These are phyloP conservation scores for Chelon labrosus DNA, from an alignment of 2,797 vertebrate species.

Conservation along the genomic window DNA sequence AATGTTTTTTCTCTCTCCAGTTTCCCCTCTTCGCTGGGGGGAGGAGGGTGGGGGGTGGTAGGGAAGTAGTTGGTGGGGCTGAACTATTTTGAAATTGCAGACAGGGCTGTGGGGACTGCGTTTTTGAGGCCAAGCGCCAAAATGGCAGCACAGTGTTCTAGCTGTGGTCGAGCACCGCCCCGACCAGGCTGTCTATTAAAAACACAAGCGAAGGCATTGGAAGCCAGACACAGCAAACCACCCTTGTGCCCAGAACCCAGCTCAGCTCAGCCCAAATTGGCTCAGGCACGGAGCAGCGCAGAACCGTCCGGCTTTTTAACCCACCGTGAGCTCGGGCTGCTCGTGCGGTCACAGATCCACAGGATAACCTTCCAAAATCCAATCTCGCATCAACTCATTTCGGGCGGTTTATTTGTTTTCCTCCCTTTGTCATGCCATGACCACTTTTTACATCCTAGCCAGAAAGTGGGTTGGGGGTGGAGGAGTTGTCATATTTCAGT, in stretches of 20 bases:
- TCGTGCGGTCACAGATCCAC: slow-evolving; percentile 57
- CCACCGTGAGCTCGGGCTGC: slow-evolving; percentile 54
- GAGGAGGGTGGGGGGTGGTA: slow-evolving; percentile 38
- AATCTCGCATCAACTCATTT: slow-evolving; percentile 39
- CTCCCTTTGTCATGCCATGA: slow-evolving; percentile 43
- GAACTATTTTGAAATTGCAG: slow-evolving; percentile 80
- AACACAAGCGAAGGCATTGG: slow-evolving; percentile 78
- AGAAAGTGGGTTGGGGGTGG: slow-evolving; percentile 17
- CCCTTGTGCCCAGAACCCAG: slow-evolving; percentile 68
- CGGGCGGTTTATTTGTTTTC: slow-evolving; percentile 61
- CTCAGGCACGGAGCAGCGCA: slow-evolving; percentile 39
- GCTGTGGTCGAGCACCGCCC: slow-evolving; percentile 86
- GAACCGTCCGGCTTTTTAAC: slow-evolving; percentile 43
- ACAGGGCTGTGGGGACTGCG: slow-evolving; percentile 74
- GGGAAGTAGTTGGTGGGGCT: slow-evolving; percentile 60
- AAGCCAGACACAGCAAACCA: slow-evolving; percentile 84
- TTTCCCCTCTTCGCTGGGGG: slow-evolving; percentile 63
- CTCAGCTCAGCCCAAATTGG: slow-evolving; percentile 63
- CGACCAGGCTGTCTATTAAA: slow-evolving; percentile 85
- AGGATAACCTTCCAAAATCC: slow-evolving; percentile 47
- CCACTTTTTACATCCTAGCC: slow-evolving; percentile 21
- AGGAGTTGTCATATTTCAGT: slow-evolving; percentile 30
- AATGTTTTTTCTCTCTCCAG: slow-evolving; percentile 45
- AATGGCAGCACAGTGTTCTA: slow-evolving; percentile 80
- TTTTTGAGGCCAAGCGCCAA: slow-evolving; percentile 78